Evolutionary conservation across 2,797 vertebrate species (phyloP).

Genomic region (Myotis daubentonii): DNA sequence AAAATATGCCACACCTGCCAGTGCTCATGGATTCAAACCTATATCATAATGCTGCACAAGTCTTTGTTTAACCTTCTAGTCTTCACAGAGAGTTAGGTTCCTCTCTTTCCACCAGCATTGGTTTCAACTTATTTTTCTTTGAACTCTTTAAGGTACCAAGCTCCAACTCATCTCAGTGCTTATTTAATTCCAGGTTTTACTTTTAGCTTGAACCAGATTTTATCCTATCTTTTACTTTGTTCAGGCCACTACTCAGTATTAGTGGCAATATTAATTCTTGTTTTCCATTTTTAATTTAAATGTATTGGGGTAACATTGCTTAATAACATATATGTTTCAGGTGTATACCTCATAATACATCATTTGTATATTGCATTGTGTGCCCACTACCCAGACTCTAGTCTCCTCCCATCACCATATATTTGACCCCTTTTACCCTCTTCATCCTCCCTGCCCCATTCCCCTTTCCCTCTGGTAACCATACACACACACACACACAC

Average conservation of each 20-base stretch:
- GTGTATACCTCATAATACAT: neutral
- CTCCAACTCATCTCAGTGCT: neutral
- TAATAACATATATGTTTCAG: neutral
- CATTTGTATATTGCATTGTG: neutral
- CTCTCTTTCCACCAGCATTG: neutral
- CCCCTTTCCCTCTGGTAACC: neutral
- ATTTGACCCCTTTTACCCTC: neutral
- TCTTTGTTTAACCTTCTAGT: neutral
- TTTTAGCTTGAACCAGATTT: neutral
- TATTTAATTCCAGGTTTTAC: neutral
- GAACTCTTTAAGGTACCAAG: neutral
- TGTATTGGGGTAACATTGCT: neutral
- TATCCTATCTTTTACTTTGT: neutral
- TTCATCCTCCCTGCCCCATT: neutral
- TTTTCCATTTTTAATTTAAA: neutral
- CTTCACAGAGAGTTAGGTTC: neutral
- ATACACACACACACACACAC: neutral
- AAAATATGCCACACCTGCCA: neutral
- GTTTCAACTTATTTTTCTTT: neutral
- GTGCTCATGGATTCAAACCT: neutral
- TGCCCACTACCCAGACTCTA: neutral
- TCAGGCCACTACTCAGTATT: neutral
- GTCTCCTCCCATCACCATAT: neutral
- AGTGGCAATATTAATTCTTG: neutral
- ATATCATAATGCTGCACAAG: neutral